Base-by-base conservation (phyloP, 1,140 invertebrate genomes). In the Steinernema khuongi region DNA sequence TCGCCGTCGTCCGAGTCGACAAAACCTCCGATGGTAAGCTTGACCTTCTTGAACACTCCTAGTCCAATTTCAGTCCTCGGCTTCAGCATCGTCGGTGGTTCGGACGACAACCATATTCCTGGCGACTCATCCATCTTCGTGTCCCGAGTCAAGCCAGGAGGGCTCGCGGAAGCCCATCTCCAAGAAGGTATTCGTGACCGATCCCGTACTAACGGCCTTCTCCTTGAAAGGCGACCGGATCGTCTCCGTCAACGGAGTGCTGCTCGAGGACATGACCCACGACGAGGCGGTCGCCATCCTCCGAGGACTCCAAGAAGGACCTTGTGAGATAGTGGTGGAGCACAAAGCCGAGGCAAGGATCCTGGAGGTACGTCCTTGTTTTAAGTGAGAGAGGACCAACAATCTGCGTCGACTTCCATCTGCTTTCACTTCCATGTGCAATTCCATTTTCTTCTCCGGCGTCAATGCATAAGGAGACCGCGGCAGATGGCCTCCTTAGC, bases 51-150 rank as follows among this genome's bases (percentile, higher is more conserved):
- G 7, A n/a, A n/a, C 22, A 43, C 22, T 19, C 26, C 41, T 31
- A 18, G 22, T 18, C 4, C 0, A 72, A 28, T 41, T 26, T 29
- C 1, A 72, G 73, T 72, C 81, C 81, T 67, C 18, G 87, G 87
- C 29, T 88, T 88, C 79, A 88, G 87, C 77, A 87, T 88, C 28
- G 76, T 85, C 71, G 87, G 87, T 67, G 87, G 87, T 29, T 78
- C 79, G 28, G 86, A 87, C 70, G 80, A 81, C 41, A 86, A 84
- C 19, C 83, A 87, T 72, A 80, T 87, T 30, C 79, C 79, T 22
- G 86, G 83, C 22, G 86, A 87, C 73, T 70, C 75, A 71, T 86
- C 86, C 30, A 87, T 88, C 18, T 88, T 87, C 81, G 83, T 88
- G 11, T 86, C 86, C 19, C 85, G 85, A 73, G 82, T 88, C 29